Percentiles rank a stretch among this genome's conserved stretches.
phyloP scores from a whole-genome alignment of 2,113 vertebrate species.

The Pogonocichla stellata region DNA sequence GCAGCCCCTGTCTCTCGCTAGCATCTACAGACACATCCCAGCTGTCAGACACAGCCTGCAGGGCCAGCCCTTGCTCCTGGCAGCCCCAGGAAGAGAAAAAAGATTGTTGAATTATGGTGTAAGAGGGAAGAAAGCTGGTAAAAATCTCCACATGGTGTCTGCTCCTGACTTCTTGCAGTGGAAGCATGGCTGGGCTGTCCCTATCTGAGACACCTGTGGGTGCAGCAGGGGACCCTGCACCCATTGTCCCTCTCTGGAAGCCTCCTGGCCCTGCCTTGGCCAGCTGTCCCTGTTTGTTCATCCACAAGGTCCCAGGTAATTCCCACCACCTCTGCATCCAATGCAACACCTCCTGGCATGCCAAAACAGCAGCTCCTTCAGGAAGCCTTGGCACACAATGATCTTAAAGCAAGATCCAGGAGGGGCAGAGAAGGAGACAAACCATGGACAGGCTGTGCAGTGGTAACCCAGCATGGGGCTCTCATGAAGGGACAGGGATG shows the following conservation, averaged over 20 bases:
- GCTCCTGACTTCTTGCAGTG: background rate
- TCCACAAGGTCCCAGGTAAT: background rate
- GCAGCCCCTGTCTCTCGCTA: background rate
- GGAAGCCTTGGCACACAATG: accelerated
- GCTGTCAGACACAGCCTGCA: background rate
- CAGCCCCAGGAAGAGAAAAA: background rate
- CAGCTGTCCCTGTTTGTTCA: background rate
- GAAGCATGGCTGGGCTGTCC: background rate
- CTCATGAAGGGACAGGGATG: background rate
- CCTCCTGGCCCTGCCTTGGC: background rate
- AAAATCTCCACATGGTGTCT: background rate
- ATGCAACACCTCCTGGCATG: accelerated
- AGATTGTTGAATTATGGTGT: accelerated
- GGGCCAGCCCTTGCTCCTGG: background rate
- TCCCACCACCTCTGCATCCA: background rate
- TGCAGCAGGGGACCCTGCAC: background rate
- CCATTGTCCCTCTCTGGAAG: accelerated
- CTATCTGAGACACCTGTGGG: background rate
- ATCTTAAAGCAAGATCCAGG: background rate
- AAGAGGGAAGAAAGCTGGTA: background rate
- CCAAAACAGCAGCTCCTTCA: background rate
- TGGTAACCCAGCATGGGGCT: accelerated
- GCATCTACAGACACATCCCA: background rate
- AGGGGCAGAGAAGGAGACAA: background rate
- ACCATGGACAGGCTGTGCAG: accelerated